Evolutionary conservation across 2,113 vertebrate genomes (phyloP).

Genomic region (Channa argus): DNA sequence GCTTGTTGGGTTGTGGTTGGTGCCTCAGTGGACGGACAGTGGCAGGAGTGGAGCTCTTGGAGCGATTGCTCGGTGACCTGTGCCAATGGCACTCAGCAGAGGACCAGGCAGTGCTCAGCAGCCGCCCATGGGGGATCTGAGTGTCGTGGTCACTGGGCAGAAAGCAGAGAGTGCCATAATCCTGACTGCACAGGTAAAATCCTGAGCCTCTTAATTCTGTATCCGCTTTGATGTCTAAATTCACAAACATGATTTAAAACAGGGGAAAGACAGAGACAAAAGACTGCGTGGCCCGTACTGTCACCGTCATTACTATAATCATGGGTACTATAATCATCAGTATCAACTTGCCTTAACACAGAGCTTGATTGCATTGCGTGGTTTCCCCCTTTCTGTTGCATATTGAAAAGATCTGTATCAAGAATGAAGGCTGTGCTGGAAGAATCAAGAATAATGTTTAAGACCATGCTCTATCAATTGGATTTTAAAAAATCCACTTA

Average conservation of each 20-base stretch:
- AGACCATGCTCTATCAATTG: conserved; percentile 72
- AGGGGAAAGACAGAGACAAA: conserved; percentile 2
- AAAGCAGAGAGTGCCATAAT: conserved; percentile 96
- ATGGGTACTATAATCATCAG: not conserved
- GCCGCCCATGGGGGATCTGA: conserved; percentile 97
- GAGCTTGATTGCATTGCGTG: conserved; percentile 22
- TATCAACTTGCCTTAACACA: conserved; percentile 1
- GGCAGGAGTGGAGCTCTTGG: conserved; percentile 99
- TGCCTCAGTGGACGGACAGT: conserved; percentile 95
- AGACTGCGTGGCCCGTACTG: not conserved
- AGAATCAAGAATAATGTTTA: conserved; percentile 58
- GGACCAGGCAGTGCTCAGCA: conserved; percentile 94
- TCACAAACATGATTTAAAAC: conserved; percentile 49
- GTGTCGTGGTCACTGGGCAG: conserved; percentile 96
- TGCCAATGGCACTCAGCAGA: conserved; percentile 97
- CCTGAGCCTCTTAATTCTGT: conserved; percentile 67
- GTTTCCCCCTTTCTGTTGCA: conserved; percentile 13
- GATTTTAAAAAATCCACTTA: conserved; percentile 77
- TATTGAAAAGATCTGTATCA: conserved; percentile 15
- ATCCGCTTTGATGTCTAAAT: conserved; percentile 68
- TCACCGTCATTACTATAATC: conserved; percentile 15
- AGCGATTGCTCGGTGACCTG: conserved; percentile 98
- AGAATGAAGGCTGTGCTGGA: conserved; percentile 37
- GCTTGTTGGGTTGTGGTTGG: conserved; percentile 75
- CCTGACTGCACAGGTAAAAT: conserved; percentile 95